Evolutionary conservation across 2,113 vertebrate species (phyloP).

Genomic region (Onychostoma macrolepis): DNA sequence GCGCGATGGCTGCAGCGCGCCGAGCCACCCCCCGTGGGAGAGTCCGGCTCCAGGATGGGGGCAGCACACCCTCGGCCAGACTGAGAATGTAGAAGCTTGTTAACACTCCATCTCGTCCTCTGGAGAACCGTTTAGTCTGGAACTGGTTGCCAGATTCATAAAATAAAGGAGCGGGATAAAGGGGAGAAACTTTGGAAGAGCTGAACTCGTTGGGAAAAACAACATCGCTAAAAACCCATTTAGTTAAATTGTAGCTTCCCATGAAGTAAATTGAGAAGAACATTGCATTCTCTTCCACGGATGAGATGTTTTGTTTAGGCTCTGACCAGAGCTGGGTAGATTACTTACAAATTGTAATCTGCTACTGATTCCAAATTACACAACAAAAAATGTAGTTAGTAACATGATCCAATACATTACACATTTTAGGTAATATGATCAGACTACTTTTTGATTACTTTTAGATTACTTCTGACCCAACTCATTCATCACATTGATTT

Average conservation of each 20-base stretch:
- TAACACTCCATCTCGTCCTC: conserved; percentile 62
- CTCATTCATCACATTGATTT: not conserved
- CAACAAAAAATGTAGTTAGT: not conserved
- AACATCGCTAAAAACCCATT: not conserved
- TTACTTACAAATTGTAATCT: not conserved
- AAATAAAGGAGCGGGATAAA: conserved; percentile 53
- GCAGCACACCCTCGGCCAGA: conserved; percentile 35
- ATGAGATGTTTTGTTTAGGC: not conserved
- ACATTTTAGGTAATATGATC: too few species aligned
- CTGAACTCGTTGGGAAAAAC: not conserved
- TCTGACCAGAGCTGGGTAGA: not conserved
- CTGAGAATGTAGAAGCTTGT: conserved; percentile 63
- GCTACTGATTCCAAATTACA: not conserved
- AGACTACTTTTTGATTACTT: not conserved
- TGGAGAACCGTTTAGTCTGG: conserved; percentile 49
- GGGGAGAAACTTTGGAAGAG: conserved; percentile 41
- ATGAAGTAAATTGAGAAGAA: conserved; percentile 29
- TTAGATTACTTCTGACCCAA: not conserved
- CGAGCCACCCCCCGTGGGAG: conserved; percentile 4
- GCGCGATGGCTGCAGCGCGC: not conserved
- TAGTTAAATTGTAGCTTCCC: conserved; percentile 9
- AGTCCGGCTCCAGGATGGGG: conserved; percentile 18
- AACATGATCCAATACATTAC: not conserved
- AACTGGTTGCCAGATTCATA: conserved; percentile 54
- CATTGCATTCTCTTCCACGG: not conserved